Base-by-base conservation (phyloP, 2,113 vertebrate species). In the Pavo muticus region DNA sequence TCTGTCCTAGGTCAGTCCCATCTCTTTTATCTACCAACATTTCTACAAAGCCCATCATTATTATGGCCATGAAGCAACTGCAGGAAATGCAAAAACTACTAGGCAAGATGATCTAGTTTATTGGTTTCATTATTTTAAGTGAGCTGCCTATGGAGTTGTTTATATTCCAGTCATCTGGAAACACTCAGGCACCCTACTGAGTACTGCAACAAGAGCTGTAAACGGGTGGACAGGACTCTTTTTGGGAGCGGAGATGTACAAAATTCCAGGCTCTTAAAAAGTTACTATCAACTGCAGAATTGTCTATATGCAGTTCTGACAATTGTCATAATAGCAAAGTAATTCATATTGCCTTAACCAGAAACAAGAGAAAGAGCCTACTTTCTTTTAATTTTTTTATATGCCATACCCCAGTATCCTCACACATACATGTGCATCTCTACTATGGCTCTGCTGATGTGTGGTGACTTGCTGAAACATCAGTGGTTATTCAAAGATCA, bases 81-180 rank as follows among this genome's bases (percentile, higher is more conserved):
- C 94, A 70, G 72, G 85, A 90, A 83, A 80, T 6, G 10, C 11
- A 73, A 86, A 35, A 27, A 40, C 29, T 70, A 12, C 40, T 27
- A 70, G 40, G 13, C 6, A 2, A 83, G 60, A 57, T 40, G 75
- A 63, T 47, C 17, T 29, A 42, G 27, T 93, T 80, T 77, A 86
- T 50, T 71, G 23, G 12, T 54, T 90, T 76, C n/a, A 67, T 83
- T 94, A 85, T 80, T 88, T 47, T 81, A 47, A 91, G 72, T 19
- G 60, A 91, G 52, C 6, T 86, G 50, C 47, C 75, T 70, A 24
- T 25, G 25, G 8, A 71, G 83, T 74, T 1, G 1, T 67, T 83
- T 93, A 80, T 71, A 67, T 88, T 77, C 68, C 79, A 80, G n/a
- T 87, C 72, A 70, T 15, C 64, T 74, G 45, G 63, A 90, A 90